Evolutionary conservation across 2,113 vertebrate genomes (phyloP).

Genomic region (Dendrocopos noguchii): DNA sequence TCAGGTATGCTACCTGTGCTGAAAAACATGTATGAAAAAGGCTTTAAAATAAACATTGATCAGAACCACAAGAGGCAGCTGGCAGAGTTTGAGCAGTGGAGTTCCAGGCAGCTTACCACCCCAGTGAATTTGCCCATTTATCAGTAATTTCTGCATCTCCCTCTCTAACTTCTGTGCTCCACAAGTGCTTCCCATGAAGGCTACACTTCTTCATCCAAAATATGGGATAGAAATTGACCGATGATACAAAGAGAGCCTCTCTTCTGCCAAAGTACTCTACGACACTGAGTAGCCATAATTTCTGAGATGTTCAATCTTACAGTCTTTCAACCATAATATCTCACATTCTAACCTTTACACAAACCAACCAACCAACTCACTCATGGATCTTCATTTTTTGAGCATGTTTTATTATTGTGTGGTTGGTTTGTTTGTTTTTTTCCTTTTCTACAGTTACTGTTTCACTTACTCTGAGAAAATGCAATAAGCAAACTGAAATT

Average conservation of each 20-base stretch:
- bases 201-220: neutral
- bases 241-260: neutral
- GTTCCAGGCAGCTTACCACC: neutral
- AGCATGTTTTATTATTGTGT: neutral
- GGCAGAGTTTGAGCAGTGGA: neutral
- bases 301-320: neutral
- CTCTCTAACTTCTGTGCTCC: neutral
- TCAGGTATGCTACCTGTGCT: too few species aligned
- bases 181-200: neutral
- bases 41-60: neutral
- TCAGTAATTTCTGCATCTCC: neutral
- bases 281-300: neutral
- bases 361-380: neutral
- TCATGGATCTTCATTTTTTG: neutral
- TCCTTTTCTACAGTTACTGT: neutral
- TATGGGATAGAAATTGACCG: neutral
- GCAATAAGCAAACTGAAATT: neutral
- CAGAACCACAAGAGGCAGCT: neutral
- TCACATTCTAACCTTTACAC: neutral
- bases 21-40: neutral
- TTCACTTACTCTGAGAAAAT: neutral
- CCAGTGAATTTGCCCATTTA: neutral
- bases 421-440: neutral
- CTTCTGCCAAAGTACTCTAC: neutral
- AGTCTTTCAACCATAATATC: neutral